A percentile compares a stretch with the other conserved stretches of the same genome.
phyloP scores from a whole-genome alignment of 1,140 invertebrate species.

The Drosophila asahinai region DNA sequence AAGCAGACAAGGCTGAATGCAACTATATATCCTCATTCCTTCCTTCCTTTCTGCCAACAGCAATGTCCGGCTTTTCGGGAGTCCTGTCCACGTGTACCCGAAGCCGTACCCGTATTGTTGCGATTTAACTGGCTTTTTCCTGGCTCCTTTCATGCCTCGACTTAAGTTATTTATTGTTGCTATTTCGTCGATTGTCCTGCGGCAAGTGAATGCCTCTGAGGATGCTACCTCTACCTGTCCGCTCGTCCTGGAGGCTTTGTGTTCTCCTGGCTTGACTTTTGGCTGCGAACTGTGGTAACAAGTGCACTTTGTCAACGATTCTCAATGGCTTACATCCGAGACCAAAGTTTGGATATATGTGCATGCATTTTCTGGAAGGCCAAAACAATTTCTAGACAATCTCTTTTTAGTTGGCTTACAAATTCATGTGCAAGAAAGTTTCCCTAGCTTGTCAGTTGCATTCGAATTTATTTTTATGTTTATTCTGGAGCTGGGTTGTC shows the following conservation, averaged over 20 bases:
- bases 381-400: conserved; percentile 14
- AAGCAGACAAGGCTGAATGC: conserved; percentile 2
- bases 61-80: neutral
- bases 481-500: neutral
- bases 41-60: neutral
- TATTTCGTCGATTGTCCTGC: conserved; percentile 15
- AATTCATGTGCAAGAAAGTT: neutral
- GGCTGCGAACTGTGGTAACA: conserved; percentile 4
- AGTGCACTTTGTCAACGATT: conserved; percentile 16
- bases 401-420: conserved; percentile 3
- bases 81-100: neutral
- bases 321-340: conserved; percentile 6
- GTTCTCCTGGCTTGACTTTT: conserved; percentile 2
- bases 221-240: neutral
- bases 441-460: neutral
- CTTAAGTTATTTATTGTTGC: conserved; percentile 29
- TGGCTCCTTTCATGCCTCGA: conserved; percentile 3
- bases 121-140: conserved; percentile 4
- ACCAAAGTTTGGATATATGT: conserved; percentile 4
- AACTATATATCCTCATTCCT: conserved; percentile 1
- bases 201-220: neutral
- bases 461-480: neutral
- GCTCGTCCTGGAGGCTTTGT: neutral
- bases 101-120: neutral
- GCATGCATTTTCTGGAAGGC: neutral